phyloP scores from a whole-genome alignment of 1,140 invertebrate species.

The Formica exsecta region DNA sequence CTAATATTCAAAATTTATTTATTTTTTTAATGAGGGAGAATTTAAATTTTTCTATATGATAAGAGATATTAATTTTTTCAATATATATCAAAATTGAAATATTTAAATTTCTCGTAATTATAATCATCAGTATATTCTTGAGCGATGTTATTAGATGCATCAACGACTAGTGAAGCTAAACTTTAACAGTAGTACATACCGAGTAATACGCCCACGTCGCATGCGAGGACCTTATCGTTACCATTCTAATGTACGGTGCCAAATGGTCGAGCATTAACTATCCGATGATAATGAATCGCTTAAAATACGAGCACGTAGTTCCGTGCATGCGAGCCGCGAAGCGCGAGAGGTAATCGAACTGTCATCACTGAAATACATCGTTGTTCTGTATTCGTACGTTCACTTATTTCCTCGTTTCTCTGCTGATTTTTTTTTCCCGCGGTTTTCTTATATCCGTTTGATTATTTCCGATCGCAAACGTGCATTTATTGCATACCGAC shows the following conservation, averaged over 20 bases:
- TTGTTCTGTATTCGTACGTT: slow-evolving; percentile 18
- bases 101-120: slow-evolving; percentile 1
- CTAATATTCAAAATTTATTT: background rate
- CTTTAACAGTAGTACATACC: slow-evolving; percentile 22
- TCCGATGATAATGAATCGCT: slow-evolving; percentile 54
- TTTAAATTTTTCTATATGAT: background rate
- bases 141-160: slow-evolving; percentile 10
- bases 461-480: slow-evolving; percentile 6
- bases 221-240: slow-evolving; percentile 48
- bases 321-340: slow-evolving; percentile 21
- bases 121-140: background rate
- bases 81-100: background rate
- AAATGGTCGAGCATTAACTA: slow-evolving; percentile 54
- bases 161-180: slow-evolving; percentile 20
- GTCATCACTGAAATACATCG: slow-evolving; percentile 50
- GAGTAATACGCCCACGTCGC: slow-evolving; percentile 48
- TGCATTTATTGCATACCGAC: background rate
- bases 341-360: slow-evolving; percentile 46
- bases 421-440: background rate
- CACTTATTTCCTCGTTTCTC: background rate
- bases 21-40: background rate
- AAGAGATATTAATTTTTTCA: background rate
- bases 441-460: background rate
- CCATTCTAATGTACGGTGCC: slow-evolving; percentile 48
- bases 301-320: slow-evolving; percentile 44